Base-by-base conservation (phyloP, 2,797 vertebrate species). In the Momotus momota region DNA sequence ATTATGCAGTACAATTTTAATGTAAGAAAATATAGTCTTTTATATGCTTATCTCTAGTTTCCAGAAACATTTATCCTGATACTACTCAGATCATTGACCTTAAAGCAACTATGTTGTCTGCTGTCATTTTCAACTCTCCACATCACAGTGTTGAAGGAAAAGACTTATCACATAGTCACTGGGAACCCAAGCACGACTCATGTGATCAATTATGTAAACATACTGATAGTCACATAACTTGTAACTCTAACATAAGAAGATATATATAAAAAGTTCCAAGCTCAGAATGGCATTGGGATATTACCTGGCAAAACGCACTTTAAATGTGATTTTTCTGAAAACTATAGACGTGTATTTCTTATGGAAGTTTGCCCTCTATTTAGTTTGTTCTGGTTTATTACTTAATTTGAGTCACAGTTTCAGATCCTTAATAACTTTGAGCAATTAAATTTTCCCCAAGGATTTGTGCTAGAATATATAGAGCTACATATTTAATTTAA, bases 151-250 rank as follows among this genome's bases (percentile, higher is more conserved):
- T 81, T 94, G 84, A 97, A 94, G 72, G 81, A 87, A 96, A 87
- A 75, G 35, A 81, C 67, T 90, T 94, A 93, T 82, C 75, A 95
- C 81, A 81, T 70, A 96, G 82, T 78, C 81, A 80, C 69, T 85
- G 54, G 48, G 52, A 94, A 81, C 54, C 31, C 60, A 94, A 83
- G 85, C 38, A 87, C 81, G 95, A 71, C 55, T 75, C n/a, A 3
- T 7, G 8, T 73, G 77, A 97, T 94, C 93, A 87, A 41, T 92
- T 97, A 81, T 88, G 79, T 93, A 88, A 95, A 94, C 52, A 77
- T 10, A 12, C 61, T 94, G 51, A 41, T 2, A 1, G 71, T 83
- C 86, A 81, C 58, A 38, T 45, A 95, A 40, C 91, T 82, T 57
- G 23, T 79, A 92, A 91, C 54, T 96, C 51, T 95, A 91, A 41